Conservation (phyloP, 2,888 invertebrate species). For the Eremobia ochroleuca region DNA sequence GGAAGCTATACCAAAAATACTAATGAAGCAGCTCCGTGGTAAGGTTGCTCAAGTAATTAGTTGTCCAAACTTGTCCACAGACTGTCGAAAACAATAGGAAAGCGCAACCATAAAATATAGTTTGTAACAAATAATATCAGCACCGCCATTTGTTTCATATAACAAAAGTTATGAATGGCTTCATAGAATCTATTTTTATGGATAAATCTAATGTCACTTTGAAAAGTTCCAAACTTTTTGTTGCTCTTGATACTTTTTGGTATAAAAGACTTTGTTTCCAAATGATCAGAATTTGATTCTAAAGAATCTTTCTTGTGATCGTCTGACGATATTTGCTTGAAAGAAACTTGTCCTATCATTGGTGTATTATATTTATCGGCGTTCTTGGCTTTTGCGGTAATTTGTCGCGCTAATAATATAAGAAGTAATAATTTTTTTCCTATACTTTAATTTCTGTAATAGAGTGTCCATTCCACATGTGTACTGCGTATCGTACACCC, state of each 20-base stretch:
- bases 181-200: not conserved
- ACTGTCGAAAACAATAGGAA: conserved; percentile 60
- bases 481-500: no score
- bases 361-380: not conserved
- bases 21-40: not conserved
- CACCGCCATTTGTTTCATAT: conserved; percentile 13
- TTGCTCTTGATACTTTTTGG: not conserved
- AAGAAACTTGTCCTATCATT: conserved; percentile 5
- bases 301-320: not conserved
- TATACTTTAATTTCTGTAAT: not conserved
- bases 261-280: not conserved
- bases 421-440: not conserved
- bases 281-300: conserved; percentile 3
- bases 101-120: conserved; percentile 38
- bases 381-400: not conserved
- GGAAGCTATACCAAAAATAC: not conserved
- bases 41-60: conserved; percentile 53
- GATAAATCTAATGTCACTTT: not conserved
- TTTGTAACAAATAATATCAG: conserved; percentile 29
- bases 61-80: conserved; percentile 53
- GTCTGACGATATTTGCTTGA: not conserved
- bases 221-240: not conserved
- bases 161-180: conserved; percentile 26
- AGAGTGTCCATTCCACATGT: not conserved
- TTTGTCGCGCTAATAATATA: not conserved